Evolutionary conservation across 2,113 vertebrate species (phyloP).

Genomic region (Ia io): DNA sequence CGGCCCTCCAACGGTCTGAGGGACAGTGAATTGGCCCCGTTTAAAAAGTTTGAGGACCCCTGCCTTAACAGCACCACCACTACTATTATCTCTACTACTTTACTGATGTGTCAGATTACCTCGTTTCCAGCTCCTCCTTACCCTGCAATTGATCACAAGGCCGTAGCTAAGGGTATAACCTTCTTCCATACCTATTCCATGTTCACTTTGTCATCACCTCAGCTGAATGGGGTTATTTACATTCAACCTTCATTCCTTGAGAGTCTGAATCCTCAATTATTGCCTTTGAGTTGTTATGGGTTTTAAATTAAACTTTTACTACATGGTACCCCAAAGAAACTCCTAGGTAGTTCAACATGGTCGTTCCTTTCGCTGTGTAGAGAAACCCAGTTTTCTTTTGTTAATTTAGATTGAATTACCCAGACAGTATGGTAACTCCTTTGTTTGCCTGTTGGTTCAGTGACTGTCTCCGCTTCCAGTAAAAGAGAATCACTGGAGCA

Average conservation of each 20-base stretch:
- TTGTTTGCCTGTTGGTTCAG: background rate
- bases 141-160: background rate
- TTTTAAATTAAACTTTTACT: background rate
- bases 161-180: background rate
- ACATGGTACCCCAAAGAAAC: background rate
- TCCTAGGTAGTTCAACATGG: background rate
- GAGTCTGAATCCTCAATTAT: background rate
- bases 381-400: slow-evolving; percentile 3
- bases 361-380: background rate
- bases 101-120: background rate
- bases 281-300: background rate
- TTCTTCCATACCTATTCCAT: background rate
- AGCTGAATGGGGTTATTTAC: background rate
- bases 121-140: background rate
- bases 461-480: background rate
- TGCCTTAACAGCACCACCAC: background rate
- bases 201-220: background rate
- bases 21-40: no score
- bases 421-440: background rate
- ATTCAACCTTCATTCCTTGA: background rate
- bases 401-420: background rate
- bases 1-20: no score
- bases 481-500: background rate
- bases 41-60: no score
- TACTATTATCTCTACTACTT: background rate